A percentile compares a stretch with the other conserved stretches of the same genome.
Conservation (phyloP, 1,140 invertebrate species). For the Ceratitis capitata region DNA sequence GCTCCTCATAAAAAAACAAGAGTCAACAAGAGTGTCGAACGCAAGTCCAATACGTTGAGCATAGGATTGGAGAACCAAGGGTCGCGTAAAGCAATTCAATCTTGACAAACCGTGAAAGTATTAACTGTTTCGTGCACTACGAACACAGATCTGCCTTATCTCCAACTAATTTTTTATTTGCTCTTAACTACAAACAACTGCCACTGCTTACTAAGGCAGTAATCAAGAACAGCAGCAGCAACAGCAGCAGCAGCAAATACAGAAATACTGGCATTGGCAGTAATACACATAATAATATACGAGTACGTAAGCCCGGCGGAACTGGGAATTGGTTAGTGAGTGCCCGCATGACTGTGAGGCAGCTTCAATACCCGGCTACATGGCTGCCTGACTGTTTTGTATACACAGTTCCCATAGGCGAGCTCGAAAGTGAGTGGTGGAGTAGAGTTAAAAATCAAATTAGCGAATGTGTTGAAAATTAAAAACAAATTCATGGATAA, state of each 20-base stretch:
- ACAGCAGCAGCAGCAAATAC: conserved; percentile 23
- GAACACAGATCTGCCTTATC: no score
- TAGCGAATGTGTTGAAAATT: conserved; percentile 66
- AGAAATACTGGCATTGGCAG: conserved; percentile 22
- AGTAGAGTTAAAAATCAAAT: conserved; percentile 66
- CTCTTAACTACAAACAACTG: not conserved
- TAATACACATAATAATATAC: no score
- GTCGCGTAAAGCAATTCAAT: no score
- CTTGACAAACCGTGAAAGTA: no score
- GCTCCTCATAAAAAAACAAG: no score
- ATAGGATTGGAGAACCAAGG: no score
- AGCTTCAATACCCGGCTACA: no score
- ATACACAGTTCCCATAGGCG: not conserved
- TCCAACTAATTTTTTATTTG: not conserved
- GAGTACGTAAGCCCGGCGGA: conserved; percentile 9
- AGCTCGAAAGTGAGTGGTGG: conserved; percentile 45
- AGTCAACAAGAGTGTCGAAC: no score
- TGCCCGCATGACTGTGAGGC: not conserved
- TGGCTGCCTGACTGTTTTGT: no score
- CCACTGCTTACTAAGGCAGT: conserved; percentile 12
- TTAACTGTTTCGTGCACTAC: no score
- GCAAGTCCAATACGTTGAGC: no score
- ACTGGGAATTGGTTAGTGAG: conserved; percentile 43
- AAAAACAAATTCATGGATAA: conserved; percentile 66
- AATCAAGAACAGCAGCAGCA: conserved; percentile 19